phyloP scores from a whole-genome alignment of 1,140 invertebrate species.

The Pissodes strobi region DNA sequence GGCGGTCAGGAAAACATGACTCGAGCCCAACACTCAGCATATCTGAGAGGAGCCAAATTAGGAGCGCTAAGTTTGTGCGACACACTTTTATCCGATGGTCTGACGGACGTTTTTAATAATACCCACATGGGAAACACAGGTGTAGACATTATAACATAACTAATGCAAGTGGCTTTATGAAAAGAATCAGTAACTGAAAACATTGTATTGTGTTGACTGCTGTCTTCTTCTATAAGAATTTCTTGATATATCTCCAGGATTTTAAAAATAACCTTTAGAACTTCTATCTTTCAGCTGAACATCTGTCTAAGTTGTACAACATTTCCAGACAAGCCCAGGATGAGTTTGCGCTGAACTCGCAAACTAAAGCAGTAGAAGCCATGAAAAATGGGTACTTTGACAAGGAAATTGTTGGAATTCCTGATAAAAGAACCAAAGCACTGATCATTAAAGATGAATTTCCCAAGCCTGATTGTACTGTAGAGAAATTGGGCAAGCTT shows the following conservation, averaged over 20 bases:
- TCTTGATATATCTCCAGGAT: conserved; percentile 5
- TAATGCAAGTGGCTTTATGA: too few relatives aligned
- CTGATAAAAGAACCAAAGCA: conserved; percentile 61
- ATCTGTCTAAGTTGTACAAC: conserved; percentile 72
- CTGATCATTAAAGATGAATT: conserved; percentile 70
- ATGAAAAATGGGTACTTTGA: conserved; percentile 69
- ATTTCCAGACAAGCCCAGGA: conserved; percentile 79
- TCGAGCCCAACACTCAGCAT: conserved; percentile 71
- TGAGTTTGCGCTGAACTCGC: conserved; percentile 72
- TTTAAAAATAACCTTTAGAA: too few relatives aligned
- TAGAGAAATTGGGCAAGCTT: conserved; percentile 65
- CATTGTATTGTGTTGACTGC: too few relatives aligned
- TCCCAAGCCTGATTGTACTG: conserved; percentile 65
- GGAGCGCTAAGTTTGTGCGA: conserved; percentile 71
- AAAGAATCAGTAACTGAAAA: too few relatives aligned
- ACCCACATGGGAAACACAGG: conserved; percentile 87
- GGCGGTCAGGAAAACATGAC: conserved; percentile 91
- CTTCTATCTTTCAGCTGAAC: conserved; percentile 67
- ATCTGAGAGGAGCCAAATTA: conserved; percentile 73
- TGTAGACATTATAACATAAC: too few relatives aligned
- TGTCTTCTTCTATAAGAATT: background rate
- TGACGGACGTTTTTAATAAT: conserved; percentile 77
- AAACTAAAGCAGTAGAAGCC: conserved; percentile 69
- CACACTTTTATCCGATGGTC: conserved; percentile 75
- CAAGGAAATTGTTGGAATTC: conserved; percentile 72